A percentile compares a stretch with the other conserved stretches of the same genome.
phyloP scores from a whole-genome alignment of 1,140 invertebrate species.

The Halesus radiatus region DNA sequence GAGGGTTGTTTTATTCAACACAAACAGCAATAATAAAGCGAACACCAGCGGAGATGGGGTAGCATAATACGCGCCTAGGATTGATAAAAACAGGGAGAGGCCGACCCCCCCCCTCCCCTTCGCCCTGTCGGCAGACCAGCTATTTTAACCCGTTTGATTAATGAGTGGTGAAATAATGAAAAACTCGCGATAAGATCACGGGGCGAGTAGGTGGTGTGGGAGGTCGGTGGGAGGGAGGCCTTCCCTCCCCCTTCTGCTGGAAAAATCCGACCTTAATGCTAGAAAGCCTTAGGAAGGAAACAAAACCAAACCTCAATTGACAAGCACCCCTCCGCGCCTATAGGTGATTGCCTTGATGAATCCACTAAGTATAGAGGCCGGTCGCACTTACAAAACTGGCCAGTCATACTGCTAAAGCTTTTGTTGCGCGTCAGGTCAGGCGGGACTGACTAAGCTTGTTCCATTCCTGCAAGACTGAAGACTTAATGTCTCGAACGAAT shows the following conservation, averaged over 20 bases:
- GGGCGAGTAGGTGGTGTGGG: constrained; percentile 7
- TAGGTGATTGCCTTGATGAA: constrained; percentile 41
- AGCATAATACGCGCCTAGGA: constrained; percentile 50
- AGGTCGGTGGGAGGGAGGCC: too few species aligned
- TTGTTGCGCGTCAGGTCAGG: background rate
- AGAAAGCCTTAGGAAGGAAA: constrained; percentile 32
- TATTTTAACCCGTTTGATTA: constrained; percentile 57
- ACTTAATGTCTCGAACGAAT: too few species aligned
- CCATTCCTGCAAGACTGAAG: too few species aligned
- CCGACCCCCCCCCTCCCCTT: background rate
- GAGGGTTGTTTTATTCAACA: constrained; percentile 38
- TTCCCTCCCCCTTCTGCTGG: constrained; percentile 15
- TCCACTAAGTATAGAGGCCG: constrained; percentile 13
- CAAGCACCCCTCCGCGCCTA: constrained; percentile 13
- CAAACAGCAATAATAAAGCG: constrained; percentile 43
- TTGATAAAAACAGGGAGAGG: constrained; percentile 52
- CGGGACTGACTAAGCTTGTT: too few species aligned
- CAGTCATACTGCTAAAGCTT: constrained; percentile 36
- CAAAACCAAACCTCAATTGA: constrained; percentile 46
- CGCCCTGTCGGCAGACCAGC: constrained; percentile 30
- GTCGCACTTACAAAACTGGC: constrained; percentile 26
- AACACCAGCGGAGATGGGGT: constrained; percentile 40
- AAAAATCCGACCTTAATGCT: constrained; percentile 42
- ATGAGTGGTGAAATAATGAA: constrained; percentile 57
- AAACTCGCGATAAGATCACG: constrained; percentile 54